Conservation (phyloP, 2,113 vertebrate species). For the Psammodynastes pulverulentus region DNA sequence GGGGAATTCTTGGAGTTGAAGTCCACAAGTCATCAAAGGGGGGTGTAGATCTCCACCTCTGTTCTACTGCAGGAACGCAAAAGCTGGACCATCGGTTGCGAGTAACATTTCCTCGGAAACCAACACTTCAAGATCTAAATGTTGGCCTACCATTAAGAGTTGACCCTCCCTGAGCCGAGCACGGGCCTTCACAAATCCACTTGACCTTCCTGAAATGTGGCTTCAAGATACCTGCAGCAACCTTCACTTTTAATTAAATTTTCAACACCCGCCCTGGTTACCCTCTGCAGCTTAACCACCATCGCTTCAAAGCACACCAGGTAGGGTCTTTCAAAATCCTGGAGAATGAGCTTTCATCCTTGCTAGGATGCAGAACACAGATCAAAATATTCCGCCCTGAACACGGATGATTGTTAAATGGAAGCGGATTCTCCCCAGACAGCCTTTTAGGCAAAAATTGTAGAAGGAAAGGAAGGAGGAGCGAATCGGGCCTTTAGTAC, state of each 20-base stretch:
- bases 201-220: no score
- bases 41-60: no score
- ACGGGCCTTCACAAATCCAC: no score
- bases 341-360: not conserved
- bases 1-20: no score
- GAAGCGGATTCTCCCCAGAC: not conserved
- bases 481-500: constrained; percentile 41
- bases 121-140: not conserved
- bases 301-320: not conserved
- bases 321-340: not conserved
- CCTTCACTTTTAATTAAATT: not conserved
- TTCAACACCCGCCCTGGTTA: no score
- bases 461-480: constrained; percentile 26
- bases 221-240: not conserved
- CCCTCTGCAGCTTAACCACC: not conserved
- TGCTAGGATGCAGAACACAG: accelerated
- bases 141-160: not conserved
- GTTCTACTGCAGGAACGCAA: no score
- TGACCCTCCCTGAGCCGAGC: not conserved
- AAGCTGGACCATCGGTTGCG: not conserved
- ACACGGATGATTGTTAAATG: constrained; percentile 9
- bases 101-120: not conserved
- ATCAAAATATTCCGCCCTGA: not conserved
- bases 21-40: no score
- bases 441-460: constrained; percentile 44